phyloP scores from a whole-genome alignment of 2,888 invertebrate species.

The Anodontia alba region DNA sequence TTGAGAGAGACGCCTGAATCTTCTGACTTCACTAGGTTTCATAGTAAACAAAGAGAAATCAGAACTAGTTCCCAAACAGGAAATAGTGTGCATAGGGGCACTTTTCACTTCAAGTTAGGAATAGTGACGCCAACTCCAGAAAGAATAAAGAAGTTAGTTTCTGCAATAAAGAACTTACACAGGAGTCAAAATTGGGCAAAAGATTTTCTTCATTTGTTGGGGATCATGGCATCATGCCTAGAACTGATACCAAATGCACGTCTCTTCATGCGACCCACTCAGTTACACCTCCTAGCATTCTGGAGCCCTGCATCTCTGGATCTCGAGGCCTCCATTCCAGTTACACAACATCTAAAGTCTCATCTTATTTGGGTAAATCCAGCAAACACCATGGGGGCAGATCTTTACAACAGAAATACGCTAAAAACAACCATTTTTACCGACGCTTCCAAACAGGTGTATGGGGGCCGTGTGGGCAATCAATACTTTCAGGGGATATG shows the following conservation, averaged over 20 bases:
- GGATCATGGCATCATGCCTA: slow-evolving; percentile 32
- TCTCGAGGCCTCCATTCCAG: slow-evolving; percentile 13
- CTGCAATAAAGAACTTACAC: background rate
- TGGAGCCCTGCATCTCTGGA: slow-evolving; percentile 16
- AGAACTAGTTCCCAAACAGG: slow-evolving; percentile 7
- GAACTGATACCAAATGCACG: slow-evolving; percentile 40
- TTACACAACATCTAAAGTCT: slow-evolving; percentile 22
- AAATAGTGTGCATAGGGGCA: slow-evolving; percentile 33
- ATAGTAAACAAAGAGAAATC: slow-evolving; percentile 26
- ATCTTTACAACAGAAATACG: background rate
- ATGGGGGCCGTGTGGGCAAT: slow-evolving; percentile 35
- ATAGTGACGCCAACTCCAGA: slow-evolving; percentile 20
- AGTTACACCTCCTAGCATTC: slow-evolving; percentile 22
- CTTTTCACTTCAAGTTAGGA: slow-evolving; percentile 12
- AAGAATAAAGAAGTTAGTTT: background rate
- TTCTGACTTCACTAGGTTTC: slow-evolving; percentile 26
- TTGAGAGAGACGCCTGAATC: slow-evolving; percentile 21
- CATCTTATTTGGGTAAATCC: slow-evolving; percentile 15
- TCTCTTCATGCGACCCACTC: slow-evolving; percentile 26
- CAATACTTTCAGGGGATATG: slow-evolving; percentile 22
- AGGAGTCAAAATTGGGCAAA: background rate
- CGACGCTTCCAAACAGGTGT: slow-evolving; percentile 35
- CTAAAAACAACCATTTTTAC: slow-evolving; percentile 23
- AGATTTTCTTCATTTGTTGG: slow-evolving; percentile 33
- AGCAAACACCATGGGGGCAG: slow-evolving; percentile 26